These are phyloP conservation scores for Lepidurus couesii DNA, from an alignment of 1,140 invertebrate species.

Conservation along the genomic window DNA sequence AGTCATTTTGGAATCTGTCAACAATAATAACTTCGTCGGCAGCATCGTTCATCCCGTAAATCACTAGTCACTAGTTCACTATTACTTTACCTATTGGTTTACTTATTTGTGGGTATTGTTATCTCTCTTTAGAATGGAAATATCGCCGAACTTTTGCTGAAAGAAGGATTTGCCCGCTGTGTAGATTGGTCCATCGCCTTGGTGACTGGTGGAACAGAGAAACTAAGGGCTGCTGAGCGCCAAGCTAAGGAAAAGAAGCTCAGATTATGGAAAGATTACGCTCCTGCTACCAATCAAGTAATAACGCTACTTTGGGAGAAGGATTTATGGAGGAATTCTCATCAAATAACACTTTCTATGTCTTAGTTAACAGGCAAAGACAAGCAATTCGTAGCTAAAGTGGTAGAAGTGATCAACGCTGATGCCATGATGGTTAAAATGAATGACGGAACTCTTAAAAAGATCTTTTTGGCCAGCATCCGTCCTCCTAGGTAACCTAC, in stretches of 20 bases:
- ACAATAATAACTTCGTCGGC: conserved; percentile 79
- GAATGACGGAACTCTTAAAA: conserved; percentile 70
- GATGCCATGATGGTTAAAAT: conserved; percentile 84
- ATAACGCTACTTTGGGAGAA: neutral
- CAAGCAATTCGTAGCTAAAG: conserved; percentile 76
- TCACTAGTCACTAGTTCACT: conserved; percentile 31
- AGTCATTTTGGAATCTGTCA: conserved; percentile 82
- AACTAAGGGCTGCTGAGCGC: conserved; percentile 75
- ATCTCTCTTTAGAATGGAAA: conserved; percentile 63
- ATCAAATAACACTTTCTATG: neutral
- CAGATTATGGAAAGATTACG: conserved; percentile 82
- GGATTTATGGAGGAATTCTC: neutral
- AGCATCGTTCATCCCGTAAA: conserved; percentile 85
- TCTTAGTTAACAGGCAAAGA: conserved; percentile 31
- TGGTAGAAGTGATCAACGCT: conserved; percentile 88
- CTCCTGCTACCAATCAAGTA: conserved; percentile 38
- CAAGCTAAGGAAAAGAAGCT: conserved; percentile 79
- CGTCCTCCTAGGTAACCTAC: conserved; percentile 71
- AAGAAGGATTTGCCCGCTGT: conserved; percentile 88
- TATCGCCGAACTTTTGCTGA: conserved; percentile 87
- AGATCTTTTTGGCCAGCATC: conserved; percentile 93
- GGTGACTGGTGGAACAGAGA: conserved; percentile 73
- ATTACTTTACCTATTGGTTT: neutral
- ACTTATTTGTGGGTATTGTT: conserved; percentile 2
- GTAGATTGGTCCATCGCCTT: conserved; percentile 96